A percentile compares a stretch with the other conserved stretches of the same genome.
Evolutionary conservation across 2,797 vertebrate genomes (phyloP).

Genomic region (Kryptopterus vitreolus): DNA sequence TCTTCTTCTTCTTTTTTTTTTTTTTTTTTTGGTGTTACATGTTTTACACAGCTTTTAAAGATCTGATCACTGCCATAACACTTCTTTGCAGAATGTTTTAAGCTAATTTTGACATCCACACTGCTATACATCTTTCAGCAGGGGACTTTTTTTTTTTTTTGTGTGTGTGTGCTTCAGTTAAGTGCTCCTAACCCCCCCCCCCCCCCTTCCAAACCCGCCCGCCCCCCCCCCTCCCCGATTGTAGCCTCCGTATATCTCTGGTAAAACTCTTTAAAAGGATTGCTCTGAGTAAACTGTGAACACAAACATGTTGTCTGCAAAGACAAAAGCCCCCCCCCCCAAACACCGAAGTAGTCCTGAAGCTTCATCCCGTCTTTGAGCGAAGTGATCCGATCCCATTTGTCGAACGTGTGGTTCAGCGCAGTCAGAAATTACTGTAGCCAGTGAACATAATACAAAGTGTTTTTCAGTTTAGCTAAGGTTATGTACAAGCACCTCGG

Average conservation of each 20-base stretch:
- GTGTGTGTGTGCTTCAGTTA: slow-evolving; percentile 61
- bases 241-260: slow-evolving; percentile 45
- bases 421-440: slow-evolving; percentile 61
- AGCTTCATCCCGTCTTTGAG: slow-evolving; percentile 49
- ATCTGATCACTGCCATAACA: slow-evolving; percentile 47
- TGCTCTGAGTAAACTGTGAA: slow-evolving; percentile 58
- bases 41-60: slow-evolving; percentile 29
- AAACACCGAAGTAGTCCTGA: slow-evolving; percentile 58
- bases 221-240: slow-evolving; percentile 28
- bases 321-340: slow-evolving; percentile 55
- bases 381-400: slow-evolving; percentile 39
- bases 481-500: slow-evolving; percentile 64
- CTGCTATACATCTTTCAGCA: slow-evolving; percentile 50
- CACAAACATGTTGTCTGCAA: slow-evolving; percentile 55
- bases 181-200: slow-evolving; percentile 55
- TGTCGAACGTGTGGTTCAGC: slow-evolving; percentile 48
- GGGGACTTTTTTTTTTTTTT: too few relatives aligned
- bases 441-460: slow-evolving; percentile 62
- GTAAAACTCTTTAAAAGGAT: slow-evolving; percentile 51
- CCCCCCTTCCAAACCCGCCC: slow-evolving; percentile 19
- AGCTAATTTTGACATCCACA: slow-evolving; percentile 43
- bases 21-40: slow-evolving; percentile 54
- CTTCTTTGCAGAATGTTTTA: slow-evolving; percentile 44
- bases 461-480: slow-evolving; percentile 57
- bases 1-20: slow-evolving; percentile 51